Percentiles rank a stretch among this genome's conserved stretches.
These are phyloP conservation scores for Diadegma fenestrale DNA, from an alignment of 2,888 invertebrate species.

Conservation along the genomic window DNA sequence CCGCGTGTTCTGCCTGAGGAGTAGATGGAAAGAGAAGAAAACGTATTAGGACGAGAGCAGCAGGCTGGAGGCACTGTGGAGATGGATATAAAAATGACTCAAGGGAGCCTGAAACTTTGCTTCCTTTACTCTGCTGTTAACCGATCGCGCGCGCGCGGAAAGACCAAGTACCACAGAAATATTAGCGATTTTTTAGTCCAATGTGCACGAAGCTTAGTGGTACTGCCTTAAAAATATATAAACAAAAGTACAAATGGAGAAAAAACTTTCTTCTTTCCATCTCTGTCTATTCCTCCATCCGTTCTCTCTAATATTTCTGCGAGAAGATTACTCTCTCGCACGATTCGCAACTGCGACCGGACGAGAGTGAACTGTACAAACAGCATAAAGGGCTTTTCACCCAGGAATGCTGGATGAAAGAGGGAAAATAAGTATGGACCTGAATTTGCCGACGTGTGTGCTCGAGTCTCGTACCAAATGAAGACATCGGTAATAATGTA, in stretches of 20 bases:
- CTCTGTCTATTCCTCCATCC: conserved; percentile 36
- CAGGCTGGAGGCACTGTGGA: conserved; percentile 48
- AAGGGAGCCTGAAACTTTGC: conserved; percentile 28
- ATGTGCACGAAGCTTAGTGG: conserved; percentile 68
- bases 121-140: conserved; percentile 38
- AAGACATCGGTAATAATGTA: conserved; percentile 63
- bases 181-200: conserved; percentile 63
- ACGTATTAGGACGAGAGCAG: conserved; percentile 15
- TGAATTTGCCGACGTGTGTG: conserved; percentile 19
- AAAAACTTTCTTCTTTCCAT: conserved; percentile 32
- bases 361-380: conserved; percentile 48
- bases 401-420: conserved; percentile 14
- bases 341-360: conserved; percentile 49
- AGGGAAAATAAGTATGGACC: conserved; percentile 44
- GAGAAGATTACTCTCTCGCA: conserved; percentile 65
- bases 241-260: conserved; percentile 13
- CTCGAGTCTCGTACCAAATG: conserved; percentile 44
- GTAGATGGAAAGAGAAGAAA: conserved; percentile 11
- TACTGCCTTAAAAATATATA: conserved; percentile 68
- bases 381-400: conserved; percentile 34
- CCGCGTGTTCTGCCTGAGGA: conserved; percentile 45
- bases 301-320: conserved; percentile 20
- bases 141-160: conserved; percentile 22
- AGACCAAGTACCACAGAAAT: conserved; percentile 31
- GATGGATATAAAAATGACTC: conserved; percentile 40